phyloP scores from a whole-genome alignment of 2,113 vertebrate genomes.

The Cryptomyrus ogoouensis region DNA sequence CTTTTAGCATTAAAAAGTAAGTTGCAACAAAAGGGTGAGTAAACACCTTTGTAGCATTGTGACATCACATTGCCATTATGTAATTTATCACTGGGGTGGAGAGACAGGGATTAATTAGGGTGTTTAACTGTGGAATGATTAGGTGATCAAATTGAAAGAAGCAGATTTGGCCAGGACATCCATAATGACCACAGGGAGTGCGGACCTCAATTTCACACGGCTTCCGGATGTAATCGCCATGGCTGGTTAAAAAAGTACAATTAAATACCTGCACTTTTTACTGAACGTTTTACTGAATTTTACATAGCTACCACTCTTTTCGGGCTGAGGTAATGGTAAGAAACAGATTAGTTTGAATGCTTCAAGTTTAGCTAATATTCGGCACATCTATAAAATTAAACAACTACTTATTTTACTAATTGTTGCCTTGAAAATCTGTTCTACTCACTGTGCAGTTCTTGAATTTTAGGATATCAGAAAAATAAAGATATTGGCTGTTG shows the following conservation, averaged over 20 bases:
- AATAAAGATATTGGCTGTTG: neutral
- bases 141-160: neutral
- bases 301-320: neutral
- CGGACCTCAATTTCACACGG: slow-evolving; percentile 2
- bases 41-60: neutral
- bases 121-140: slow-evolving; percentile 16
- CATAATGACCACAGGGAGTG: slow-evolving; percentile 9
- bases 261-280: neutral
- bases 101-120: slow-evolving; percentile 15
- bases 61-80: neutral
- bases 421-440: neutral
- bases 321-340: neutral
- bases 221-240: neutral
- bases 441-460: neutral
- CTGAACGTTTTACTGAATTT: neutral
- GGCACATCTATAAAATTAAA: neutral
- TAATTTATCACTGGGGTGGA: slow-evolving; percentile 3
- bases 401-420: neutral
- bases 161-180: slow-evolving; percentile 14
- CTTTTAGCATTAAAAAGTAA: neutral
- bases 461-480: neutral
- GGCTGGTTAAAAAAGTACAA: neutral
- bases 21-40: neutral
- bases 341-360: neutral
- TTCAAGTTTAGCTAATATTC: neutral